These are phyloP conservation scores for Girardinichthys multiradiatus DNA, from an alignment of 2,113 vertebrate genomes.

Conservation along the genomic window DNA sequence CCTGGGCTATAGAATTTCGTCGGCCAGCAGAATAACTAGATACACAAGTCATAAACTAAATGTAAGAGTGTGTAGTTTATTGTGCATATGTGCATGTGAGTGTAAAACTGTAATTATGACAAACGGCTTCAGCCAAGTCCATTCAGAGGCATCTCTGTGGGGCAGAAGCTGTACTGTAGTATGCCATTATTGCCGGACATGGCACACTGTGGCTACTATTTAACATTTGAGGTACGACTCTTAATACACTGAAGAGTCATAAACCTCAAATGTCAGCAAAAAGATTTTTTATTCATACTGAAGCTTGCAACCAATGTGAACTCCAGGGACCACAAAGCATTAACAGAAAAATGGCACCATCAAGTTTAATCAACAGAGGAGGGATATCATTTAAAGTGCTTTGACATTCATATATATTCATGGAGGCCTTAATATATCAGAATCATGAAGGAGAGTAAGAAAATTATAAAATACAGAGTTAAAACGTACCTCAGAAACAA, in stretches of 20 bases:
- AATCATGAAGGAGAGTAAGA: no score
- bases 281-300: constrained; percentile 3
- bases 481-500: no score
- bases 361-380: constrained; percentile 10
- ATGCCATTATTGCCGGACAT: constrained; percentile 29
- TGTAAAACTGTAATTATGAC: constrained; percentile 70
- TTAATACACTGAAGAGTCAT: constrained; percentile 45
- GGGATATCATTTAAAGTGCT: constrained; percentile 29
- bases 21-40: constrained; percentile 57
- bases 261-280: constrained; percentile 25
- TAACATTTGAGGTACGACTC: constrained; percentile 36
- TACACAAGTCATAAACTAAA: constrained; percentile 42
- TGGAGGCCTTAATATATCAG: not conserved
- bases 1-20: constrained; percentile 73
- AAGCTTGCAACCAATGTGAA: constrained; percentile 11
- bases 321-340: constrained; percentile 3
- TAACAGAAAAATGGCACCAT: constrained; percentile 2
- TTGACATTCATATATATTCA: constrained; percentile 45
- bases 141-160: constrained; percentile 33
- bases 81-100: constrained; percentile 14
- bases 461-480: no score
- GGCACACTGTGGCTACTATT: constrained; percentile 30
- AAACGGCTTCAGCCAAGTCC: constrained; percentile 59
- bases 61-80: constrained; percentile 2
- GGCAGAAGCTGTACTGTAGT: constrained; percentile 23